Evolutionary conservation across 2,113 vertebrate genomes (phyloP).

Genomic region (Amblyornis subalaris): DNA sequence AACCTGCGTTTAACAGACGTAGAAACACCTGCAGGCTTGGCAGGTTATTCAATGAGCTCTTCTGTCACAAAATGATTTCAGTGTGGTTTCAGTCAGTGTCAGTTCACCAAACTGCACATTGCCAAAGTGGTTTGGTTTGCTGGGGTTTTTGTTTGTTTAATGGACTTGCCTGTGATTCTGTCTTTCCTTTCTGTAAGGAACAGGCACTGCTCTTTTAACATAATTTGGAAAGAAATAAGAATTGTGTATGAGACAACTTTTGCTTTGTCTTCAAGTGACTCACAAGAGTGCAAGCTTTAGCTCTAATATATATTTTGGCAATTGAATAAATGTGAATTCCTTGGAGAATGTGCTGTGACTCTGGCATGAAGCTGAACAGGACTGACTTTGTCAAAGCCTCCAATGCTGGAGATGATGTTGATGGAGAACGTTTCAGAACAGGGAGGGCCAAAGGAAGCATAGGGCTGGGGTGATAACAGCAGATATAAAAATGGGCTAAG

Average conservation of each 20-base stretch:
- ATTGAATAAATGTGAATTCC: background rate
- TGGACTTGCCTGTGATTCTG: background rate
- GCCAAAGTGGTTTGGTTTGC: background rate
- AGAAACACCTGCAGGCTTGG: background rate
- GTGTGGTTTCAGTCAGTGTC: background rate
- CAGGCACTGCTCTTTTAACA: background rate
- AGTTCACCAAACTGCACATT: background rate
- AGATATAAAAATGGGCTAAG: background rate
- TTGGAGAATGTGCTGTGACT: background rate
- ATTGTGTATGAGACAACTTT: background rate
- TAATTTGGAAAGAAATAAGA: background rate
- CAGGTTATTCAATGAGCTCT: background rate
- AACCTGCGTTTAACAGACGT: background rate
- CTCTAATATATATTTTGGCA: background rate
- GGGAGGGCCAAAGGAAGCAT: background rate
- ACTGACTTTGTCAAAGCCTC: background rate
- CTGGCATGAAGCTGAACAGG: background rate
- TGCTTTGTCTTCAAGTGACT: background rate
- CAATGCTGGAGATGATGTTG: background rate
- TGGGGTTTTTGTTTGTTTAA: background rate
- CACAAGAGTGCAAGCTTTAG: background rate
- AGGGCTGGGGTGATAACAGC: background rate
- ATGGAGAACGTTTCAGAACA: background rate
- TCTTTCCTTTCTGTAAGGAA: background rate
- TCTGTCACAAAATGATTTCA: background rate